Evolutionary conservation across 2,888 invertebrate genomes (phyloP).

Genomic region (Drosophila ezoana): DNA sequence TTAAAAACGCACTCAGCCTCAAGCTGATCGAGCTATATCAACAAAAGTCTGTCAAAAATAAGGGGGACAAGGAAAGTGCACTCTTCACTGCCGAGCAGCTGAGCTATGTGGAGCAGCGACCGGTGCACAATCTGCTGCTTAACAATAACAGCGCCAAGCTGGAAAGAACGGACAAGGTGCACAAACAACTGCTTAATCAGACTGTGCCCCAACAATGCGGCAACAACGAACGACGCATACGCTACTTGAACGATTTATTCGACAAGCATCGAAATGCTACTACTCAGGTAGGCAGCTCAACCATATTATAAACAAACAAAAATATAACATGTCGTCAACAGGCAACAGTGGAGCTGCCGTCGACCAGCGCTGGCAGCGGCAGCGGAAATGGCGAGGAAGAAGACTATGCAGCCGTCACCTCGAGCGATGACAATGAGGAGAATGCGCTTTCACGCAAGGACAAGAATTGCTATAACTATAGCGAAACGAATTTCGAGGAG

Average conservation of each 20-base stretch:
- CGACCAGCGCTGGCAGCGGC: conserved; percentile 48
- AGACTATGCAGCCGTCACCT: conserved; percentile 73
- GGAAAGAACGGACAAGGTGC: conserved; percentile 72
- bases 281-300: conserved; percentile 20
- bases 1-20: conserved; percentile 80
- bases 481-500: conserved; percentile 84
- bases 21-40: conserved; percentile 64
- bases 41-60: conserved; percentile 48
- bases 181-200: conserved; percentile 70
- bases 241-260: conserved; percentile 78
- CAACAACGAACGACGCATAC: conserved; percentile 59
- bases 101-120: conserved; percentile 73
- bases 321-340: conserved; percentile 1
- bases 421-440: conserved; percentile 82
- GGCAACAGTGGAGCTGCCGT: conserved; percentile 43
- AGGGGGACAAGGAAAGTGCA: conserved; percentile 47
- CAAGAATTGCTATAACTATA: conserved; percentile 82
- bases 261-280: conserved; percentile 67
- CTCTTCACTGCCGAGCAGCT: conserved; percentile 77
- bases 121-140: conserved; percentile 75
- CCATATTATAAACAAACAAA: no score
- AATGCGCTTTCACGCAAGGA: conserved; percentile 60
- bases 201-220: conserved; percentile 26
- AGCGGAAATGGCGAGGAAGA: conserved; percentile 71
- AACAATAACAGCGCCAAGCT: conserved; percentile 64